These are phyloP conservation scores for Helicoverpa zea DNA, from an alignment of 1,140 invertebrate genomes.

Conservation along the genomic window DNA sequence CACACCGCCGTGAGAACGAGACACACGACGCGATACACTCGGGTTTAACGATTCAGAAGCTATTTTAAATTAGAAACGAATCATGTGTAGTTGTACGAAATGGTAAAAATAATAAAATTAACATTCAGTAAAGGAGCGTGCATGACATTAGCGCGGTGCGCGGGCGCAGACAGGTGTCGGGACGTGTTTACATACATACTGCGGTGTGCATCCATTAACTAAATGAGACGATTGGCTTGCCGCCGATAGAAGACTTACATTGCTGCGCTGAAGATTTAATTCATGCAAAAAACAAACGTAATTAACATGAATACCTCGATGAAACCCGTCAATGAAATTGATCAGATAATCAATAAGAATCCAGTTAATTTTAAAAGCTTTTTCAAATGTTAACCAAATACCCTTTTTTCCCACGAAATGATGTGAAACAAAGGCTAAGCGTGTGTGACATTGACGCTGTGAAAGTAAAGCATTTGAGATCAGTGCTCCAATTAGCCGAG, in stretches of 20 bases:
- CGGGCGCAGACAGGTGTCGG: neutral
- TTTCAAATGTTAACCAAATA: no score
- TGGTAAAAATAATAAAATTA: constrained; percentile 28
- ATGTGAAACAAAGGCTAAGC: no score
- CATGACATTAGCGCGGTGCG: neutral
- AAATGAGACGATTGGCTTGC: neutral
- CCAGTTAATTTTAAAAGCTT: no score
- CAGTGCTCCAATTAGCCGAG: constrained; percentile 15
- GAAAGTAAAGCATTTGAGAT: neutral
- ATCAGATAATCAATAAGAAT: no score
- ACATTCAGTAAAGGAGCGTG: constrained; percentile 8
- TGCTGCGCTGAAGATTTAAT: neutral
- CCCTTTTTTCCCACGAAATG: no score
- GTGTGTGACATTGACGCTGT: neutral
- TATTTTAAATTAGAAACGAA: constrained; percentile 41
- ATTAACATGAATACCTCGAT: no score
- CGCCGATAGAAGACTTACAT: neutral
- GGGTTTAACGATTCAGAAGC: constrained; percentile 30
- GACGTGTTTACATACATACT: neutral
- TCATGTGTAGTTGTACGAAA: constrained; percentile 27
- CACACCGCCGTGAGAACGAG: neutral
- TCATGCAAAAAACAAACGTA: neutral
- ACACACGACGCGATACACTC: constrained; percentile 5
- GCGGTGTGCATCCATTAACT: neutral
- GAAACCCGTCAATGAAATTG: no score